Percentiles rank a stretch among this genome's conserved stretches.
Evolutionary conservation across 2,888 invertebrate genomes (phyloP).

Genomic region (Drosophila kokeensis): DNA sequence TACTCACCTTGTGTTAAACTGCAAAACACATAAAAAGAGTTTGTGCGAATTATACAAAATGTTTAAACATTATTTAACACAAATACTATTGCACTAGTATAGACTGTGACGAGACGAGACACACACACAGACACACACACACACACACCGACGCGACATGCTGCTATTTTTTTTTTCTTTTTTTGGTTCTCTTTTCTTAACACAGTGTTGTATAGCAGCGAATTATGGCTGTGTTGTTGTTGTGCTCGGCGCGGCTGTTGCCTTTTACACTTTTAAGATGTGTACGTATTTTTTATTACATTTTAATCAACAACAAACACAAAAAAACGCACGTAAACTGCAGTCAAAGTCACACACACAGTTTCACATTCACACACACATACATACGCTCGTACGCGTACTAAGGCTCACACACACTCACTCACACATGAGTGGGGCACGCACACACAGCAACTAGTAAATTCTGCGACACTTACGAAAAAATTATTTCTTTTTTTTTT

Average conservation of each 20-base stretch:
- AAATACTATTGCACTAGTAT: slow-evolving; percentile 55
- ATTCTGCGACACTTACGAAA: slow-evolving; percentile 78
- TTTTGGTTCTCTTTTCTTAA: slow-evolving; percentile 46
- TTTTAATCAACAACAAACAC: slow-evolving; percentile 50
- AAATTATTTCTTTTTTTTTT: slow-evolving; percentile 49
- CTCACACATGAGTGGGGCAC: slow-evolving; percentile 53
- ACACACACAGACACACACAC: slow-evolving; percentile 38
- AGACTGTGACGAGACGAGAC: slow-evolving; percentile 52
- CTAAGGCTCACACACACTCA: slow-evolving; percentile 11
- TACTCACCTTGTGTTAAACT: slow-evolving; percentile 67
- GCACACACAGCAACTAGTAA: slow-evolving; percentile 79
- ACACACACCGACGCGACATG: slow-evolving; percentile 57
- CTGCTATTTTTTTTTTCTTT: slow-evolving; percentile 43
- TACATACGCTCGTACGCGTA: slow-evolving; percentile 4
- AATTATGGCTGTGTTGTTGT: slow-evolving; percentile 38
- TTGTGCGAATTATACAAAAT: slow-evolving; percentile 64
- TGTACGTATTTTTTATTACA: slow-evolving; percentile 47
- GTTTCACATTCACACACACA: slow-evolving; percentile 29
- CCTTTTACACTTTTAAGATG: slow-evolving; percentile 44
- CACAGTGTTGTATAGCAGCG: slow-evolving; percentile 44
- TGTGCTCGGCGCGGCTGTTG: slow-evolving; percentile 34
- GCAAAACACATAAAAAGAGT: slow-evolving; percentile 48
- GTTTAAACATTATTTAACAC: slow-evolving; percentile 76
- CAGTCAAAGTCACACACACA: slow-evolving; percentile 72
- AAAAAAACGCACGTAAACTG: slow-evolving; percentile 64